Conservation (phyloP, 1,140 invertebrate genomes). For the Caerostris darwini region DNA sequence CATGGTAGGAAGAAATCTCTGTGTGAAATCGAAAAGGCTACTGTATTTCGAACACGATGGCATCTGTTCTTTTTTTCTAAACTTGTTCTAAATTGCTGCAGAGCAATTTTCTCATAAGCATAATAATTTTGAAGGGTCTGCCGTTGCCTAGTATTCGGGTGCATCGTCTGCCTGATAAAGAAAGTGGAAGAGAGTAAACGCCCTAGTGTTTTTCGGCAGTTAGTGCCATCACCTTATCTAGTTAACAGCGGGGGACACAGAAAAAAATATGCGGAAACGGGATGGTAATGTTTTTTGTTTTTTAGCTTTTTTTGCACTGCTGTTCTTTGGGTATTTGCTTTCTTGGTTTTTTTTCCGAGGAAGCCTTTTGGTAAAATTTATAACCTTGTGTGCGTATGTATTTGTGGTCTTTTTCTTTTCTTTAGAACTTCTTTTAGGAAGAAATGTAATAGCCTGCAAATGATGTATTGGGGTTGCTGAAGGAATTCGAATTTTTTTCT, state of each 20-base stretch:
- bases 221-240: not conserved
- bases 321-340: not conserved
- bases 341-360: not conserved
- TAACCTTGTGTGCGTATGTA: not conserved
- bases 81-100: constrained; percentile 47
- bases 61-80: constrained; percentile 35
- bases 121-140: constrained; percentile 38
- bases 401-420: too few species aligned
- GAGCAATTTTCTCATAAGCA: constrained; percentile 55
- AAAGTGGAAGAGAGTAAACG: constrained; percentile 22
- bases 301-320: not conserved
- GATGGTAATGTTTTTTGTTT: not conserved
- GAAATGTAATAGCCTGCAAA: not conserved
- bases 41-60: constrained; percentile 60
- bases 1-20: constrained; percentile 43
- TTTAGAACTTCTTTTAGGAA: too few species aligned
- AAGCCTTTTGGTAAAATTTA: not conserved
- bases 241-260: constrained; percentile 7
- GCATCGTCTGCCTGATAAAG: constrained; percentile 11
- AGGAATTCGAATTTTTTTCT: not conserved
- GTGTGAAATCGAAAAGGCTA: constrained; percentile 75
- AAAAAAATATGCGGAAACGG: constrained; percentile 39
- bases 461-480: not conserved
- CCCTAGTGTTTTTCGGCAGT: not conserved
- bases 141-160: not conserved